Evolutionary conservation across 2,888 invertebrate genomes (phyloP).

Genomic region (Petrolisthes manimaculis): DNA sequence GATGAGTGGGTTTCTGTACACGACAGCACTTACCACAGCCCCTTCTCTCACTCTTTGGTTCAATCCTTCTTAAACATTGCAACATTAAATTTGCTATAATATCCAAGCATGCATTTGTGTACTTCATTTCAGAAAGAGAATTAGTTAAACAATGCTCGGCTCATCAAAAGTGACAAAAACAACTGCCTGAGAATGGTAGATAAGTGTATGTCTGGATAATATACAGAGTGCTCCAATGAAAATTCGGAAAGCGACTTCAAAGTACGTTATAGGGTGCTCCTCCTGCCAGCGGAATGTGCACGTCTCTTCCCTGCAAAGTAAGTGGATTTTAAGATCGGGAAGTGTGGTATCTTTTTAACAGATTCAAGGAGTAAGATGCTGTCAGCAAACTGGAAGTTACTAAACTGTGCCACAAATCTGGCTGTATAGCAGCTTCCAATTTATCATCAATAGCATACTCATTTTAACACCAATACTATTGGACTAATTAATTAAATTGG

Average conservation of each 20-base stretch:
- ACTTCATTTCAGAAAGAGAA: neutral
- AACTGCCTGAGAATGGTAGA: conserved; percentile 24
- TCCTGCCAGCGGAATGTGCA: conserved; percentile 44
- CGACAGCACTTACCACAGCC: neutral
- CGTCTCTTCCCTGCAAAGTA: conserved; percentile 27
- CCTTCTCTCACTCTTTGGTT: conserved; percentile 23
- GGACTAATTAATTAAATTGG: too few relatives aligned
- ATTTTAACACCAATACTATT: too few relatives aligned
- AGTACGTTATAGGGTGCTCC: conserved; percentile 30
- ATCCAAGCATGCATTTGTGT: neutral
- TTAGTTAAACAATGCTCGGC: neutral
- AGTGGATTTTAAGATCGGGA: too few relatives aligned
- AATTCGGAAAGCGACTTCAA: conserved; percentile 34
- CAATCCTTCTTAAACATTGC: neutral
- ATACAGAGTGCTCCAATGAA: conserved; percentile 28
- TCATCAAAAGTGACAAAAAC: conserved; percentile 26
- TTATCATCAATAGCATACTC: too few relatives aligned
- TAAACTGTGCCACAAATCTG: too few relatives aligned
- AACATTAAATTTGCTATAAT: neutral
- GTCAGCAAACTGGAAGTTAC: too few relatives aligned
- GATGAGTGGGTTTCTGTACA: neutral
- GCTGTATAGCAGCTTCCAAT: too few relatives aligned
- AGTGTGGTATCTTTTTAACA: too few relatives aligned
- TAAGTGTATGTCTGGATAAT: conserved; percentile 22
- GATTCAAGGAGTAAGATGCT: too few relatives aligned